Evolutionary conservation across 2,888 invertebrate genomes (phyloP).

Genomic region (Balanococcus diminutus): DNA sequence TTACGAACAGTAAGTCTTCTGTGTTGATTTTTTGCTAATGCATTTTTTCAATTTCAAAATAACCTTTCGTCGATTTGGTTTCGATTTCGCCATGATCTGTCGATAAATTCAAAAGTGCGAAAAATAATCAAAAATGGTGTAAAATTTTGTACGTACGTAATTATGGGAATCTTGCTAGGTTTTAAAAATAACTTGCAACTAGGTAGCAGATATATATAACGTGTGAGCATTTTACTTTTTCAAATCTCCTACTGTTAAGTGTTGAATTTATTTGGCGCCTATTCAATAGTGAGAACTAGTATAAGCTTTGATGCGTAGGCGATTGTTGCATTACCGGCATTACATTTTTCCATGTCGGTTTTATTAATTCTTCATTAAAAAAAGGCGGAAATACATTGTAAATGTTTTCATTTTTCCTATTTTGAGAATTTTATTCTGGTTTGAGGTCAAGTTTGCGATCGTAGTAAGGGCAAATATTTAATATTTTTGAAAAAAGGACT

Average conservation of each 20-base stretch:
- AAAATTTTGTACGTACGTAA: neutral
- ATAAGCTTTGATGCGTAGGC: constrained; percentile 12
- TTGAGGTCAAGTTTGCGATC: neutral
- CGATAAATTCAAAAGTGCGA: too few relatives aligned
- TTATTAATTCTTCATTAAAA: neutral
- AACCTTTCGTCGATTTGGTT: too few relatives aligned
- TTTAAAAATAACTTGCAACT: constrained; percentile 46
- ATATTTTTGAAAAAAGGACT: neutral
- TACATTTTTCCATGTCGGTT: neutral
- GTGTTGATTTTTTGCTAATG: neutral
- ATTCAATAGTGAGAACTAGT: neutral
- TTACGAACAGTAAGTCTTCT: constrained; percentile 86
- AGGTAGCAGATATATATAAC: constrained; percentile 34
- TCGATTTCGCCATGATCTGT: neutral
- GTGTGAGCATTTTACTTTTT: neutral
- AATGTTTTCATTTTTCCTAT: neutral
- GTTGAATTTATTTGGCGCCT: constrained; percentile 33
- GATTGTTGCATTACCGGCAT: constrained; percentile 17
- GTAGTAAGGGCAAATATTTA: neutral
- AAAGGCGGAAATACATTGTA: neutral
- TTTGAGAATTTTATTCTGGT: neutral
- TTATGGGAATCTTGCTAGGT: neutral
- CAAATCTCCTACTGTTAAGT: neutral
- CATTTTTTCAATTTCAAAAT: too few relatives aligned
- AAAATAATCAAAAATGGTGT: neutral